Evolutionary conservation across 2,113 vertebrate genomes (phyloP), one percentile per base, ranked within the genome.

Genomic region (Charina bottae): DNA sequence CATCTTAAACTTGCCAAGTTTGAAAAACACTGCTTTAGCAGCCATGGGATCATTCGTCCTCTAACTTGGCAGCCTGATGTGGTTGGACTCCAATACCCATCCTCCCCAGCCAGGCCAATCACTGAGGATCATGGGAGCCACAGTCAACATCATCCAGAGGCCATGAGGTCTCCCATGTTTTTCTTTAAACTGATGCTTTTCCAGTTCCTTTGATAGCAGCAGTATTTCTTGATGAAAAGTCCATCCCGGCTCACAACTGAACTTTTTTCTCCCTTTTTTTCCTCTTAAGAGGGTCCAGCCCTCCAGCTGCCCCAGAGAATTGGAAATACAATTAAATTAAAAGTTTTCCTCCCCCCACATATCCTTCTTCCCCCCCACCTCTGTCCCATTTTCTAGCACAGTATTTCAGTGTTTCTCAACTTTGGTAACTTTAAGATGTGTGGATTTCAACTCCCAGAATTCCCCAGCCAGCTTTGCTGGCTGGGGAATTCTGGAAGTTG

Each of bases 271-370:
- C 10, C 46, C 1, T 12, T 12, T 4, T 89, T 92, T 33, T 5
- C 23, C 23, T 4, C 1, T 59, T 23, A n/a, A n/a, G 89, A 68
- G 87, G 72, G 88, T 72, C 87, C 4, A 10, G 84, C 28, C 90
- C 83, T 86, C 60, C 58, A 9, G 54, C 86, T 92, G 37, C 0
- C 1, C 9, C 42, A 72, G 54, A 89, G 28, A 58, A 60, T 55
- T 42, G 78, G 15, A 28, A 87, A 87, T 19, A 87, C n/a, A 8
- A 87, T 56, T 37, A 58, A 56, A 87, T 33, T 60, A 92, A 94
- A 60, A 53, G 33, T 72, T 94, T 23, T 49, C 86, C 90, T 89
- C 92, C 19, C 5, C 60, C 90, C 91, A 88, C 92, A 46, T 33
- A 64, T 88, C 68, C 42, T 46, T 0, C 0, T n/a, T n/a, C 64